These are phyloP conservation scores for Harpalus rubripes DNA, from an alignment of 2,888 invertebrate species.

Conservation along the genomic window DNA sequence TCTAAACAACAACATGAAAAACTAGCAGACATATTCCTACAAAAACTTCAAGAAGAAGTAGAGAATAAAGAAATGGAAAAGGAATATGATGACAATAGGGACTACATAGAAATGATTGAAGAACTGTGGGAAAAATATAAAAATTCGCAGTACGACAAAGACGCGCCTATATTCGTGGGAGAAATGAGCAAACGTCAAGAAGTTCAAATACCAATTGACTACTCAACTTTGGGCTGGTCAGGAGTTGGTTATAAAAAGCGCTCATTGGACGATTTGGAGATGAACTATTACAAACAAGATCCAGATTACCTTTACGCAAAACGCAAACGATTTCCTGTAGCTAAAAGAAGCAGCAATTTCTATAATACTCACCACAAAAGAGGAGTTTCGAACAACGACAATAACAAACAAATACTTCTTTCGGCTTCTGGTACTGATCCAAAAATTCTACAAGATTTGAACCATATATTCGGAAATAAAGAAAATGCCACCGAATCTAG, in stretches of 20 bases:
- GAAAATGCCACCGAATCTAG: constrained; percentile 67
- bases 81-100: constrained; percentile 72
- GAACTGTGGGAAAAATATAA: constrained; percentile 82
- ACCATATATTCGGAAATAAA: constrained; percentile 82
- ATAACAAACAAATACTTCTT: constrained; percentile 73
- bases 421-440: constrained; percentile 82
- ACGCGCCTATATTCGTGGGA: constrained; percentile 77
- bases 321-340: constrained; percentile 83
- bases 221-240: constrained; percentile 75
- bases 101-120: constrained; percentile 79
- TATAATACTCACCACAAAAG: constrained; percentile 70
- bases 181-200: constrained; percentile 78
- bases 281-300: constrained; percentile 28
- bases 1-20: constrained; percentile 76
- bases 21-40: constrained; percentile 73
- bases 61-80: constrained; percentile 77
- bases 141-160: constrained; percentile 75
- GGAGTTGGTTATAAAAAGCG: constrained; percentile 79
- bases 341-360: constrained; percentile 81
- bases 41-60: constrained; percentile 72
- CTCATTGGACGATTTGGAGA: constrained; percentile 70
- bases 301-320: constrained; percentile 68
- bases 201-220: constrained; percentile 69
- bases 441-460: constrained; percentile 84
- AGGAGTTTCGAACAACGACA: constrained; percentile 37